Evolutionary conservation across 2,888 invertebrate species (phyloP).

Genomic region (Lithophane leautieri): DNA sequence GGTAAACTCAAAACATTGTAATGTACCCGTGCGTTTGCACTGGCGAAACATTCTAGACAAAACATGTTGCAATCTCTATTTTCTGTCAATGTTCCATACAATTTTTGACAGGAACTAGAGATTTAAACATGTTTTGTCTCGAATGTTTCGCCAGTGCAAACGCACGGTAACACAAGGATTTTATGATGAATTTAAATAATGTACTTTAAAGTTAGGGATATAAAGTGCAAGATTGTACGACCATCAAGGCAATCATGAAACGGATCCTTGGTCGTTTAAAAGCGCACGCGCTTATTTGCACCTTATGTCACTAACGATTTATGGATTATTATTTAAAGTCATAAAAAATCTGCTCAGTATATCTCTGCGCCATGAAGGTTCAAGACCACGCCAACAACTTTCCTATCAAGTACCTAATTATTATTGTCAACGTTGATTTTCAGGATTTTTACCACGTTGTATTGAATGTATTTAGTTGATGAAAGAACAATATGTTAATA

Average conservation of each 20-base stretch:
- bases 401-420: background rate
- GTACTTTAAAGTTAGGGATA: slow-evolving; percentile 2
- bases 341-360: background rate
- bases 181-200: slow-evolving; percentile 2
- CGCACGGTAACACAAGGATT: background rate
- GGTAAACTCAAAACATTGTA: background rate
- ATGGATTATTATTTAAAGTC: slow-evolving; percentile 17
- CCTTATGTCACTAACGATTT: background rate
- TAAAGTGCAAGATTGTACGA: slow-evolving; percentile 1
- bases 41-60: no score
- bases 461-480: slow-evolving; percentile 8
- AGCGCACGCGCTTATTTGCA: background rate
- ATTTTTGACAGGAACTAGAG: no score
- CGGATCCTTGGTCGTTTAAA: background rate
- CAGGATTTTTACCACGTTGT: background rate
- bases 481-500: slow-evolving; percentile 3
- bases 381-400: background rate
- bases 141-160: no score
- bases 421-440: background rate
- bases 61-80: no score
- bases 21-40: no score
- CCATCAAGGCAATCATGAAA: background rate
- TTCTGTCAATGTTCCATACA: no score
- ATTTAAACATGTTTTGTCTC: no score
- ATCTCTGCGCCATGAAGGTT: slow-evolving; percentile 7